A percentile compares a stretch with the other conserved stretches of the same genome.
These are phyloP conservation scores for Botrylloides violaceus DNA, from an alignment of 23 tunicate species.

Conservation along the genomic window DNA sequence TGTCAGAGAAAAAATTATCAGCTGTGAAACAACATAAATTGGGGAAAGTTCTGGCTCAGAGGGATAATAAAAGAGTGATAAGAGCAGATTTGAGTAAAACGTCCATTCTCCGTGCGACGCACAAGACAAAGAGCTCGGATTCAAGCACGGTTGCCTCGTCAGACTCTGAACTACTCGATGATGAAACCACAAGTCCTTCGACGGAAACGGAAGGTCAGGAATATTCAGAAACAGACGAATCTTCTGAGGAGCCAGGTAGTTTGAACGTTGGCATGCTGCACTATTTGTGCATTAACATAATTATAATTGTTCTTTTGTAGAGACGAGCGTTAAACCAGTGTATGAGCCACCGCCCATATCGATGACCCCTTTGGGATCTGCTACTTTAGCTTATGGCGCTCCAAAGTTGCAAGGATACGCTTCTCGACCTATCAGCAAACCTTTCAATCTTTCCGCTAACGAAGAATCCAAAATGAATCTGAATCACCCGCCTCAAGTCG, in stretches of 20 bases:
- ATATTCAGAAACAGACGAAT: not conserved
- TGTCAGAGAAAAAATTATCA: not conserved
- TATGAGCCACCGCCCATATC: not conserved
- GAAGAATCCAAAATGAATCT: conserved; percentile 79
- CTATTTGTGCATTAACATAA: too few relatives aligned
- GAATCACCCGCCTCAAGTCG: conserved; percentile 83
- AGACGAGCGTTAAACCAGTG: not conserved
- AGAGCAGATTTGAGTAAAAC: not conserved
- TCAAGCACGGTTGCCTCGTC: not conserved
- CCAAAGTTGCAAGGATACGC: conserved; percentile 13
- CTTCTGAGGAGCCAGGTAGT: not conserved
- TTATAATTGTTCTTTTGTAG: not conserved
- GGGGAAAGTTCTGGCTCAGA: not conserved
- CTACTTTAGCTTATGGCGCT: conserved; percentile 84
- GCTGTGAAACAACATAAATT: not conserved
- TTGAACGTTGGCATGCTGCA: too few relatives aligned
- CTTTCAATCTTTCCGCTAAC: conserved; percentile 7
- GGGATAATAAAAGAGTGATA: not conserved
- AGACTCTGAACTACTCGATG: not conserved
- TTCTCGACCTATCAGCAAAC: not conserved
- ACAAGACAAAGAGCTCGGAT: not conserved
- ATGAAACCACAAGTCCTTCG: not conserved
- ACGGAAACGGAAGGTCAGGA: not conserved
- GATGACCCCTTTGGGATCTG: conserved; percentile 34
- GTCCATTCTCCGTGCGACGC: not conserved